A percentile compares a stretch with the other conserved stretches of the same genome.
Evolutionary conservation across 2,888 invertebrate species (phyloP).

Genomic region (Tachina fera): DNA sequence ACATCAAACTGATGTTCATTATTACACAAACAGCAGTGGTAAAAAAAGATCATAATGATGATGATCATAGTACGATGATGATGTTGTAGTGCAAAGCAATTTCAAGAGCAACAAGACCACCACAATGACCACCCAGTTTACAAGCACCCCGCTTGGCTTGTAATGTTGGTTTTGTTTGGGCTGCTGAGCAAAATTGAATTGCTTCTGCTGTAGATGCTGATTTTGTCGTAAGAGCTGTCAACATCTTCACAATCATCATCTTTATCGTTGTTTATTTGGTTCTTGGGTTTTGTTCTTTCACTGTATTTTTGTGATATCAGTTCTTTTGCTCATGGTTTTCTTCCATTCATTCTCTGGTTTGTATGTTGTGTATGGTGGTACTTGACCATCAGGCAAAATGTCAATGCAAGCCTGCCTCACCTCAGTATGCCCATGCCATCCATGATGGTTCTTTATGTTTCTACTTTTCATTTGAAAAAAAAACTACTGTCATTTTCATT

Average conservation of each 20-base stretch:
- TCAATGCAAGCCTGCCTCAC: conserved; percentile 26
- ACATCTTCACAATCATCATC: conserved; percentile 66
- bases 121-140: conserved; percentile 69
- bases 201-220: conserved; percentile 56
- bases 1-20: conserved; percentile 26
- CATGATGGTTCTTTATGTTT: conserved; percentile 37
- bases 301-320: conserved; percentile 48
- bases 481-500: conserved; percentile 58
- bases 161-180: conserved; percentile 53
- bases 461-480: conserved; percentile 23
- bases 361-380: conserved; percentile 34
- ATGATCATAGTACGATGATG: conserved; percentile 18
- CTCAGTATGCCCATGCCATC: conserved; percentile 26
- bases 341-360: conserved; percentile 7
- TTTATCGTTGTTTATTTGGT: conserved; percentile 54
- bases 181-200: conserved; percentile 46
- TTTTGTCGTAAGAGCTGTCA: conserved; percentile 71
- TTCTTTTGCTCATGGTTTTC: conserved; percentile 14
- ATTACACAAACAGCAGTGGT: conserved; percentile 32
- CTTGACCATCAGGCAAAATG: conserved; percentile 58
- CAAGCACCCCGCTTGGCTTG: conserved; percentile 68
- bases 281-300: conserved; percentile 10
- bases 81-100: background rate
- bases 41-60: conserved; percentile 9
- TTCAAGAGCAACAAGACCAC: conserved; percentile 53